Evolutionary conservation across 2,113 vertebrate genomes (phyloP), one percentile per base, ranked within the genome.

Genomic region (Triplophysa dalaica): DNA sequence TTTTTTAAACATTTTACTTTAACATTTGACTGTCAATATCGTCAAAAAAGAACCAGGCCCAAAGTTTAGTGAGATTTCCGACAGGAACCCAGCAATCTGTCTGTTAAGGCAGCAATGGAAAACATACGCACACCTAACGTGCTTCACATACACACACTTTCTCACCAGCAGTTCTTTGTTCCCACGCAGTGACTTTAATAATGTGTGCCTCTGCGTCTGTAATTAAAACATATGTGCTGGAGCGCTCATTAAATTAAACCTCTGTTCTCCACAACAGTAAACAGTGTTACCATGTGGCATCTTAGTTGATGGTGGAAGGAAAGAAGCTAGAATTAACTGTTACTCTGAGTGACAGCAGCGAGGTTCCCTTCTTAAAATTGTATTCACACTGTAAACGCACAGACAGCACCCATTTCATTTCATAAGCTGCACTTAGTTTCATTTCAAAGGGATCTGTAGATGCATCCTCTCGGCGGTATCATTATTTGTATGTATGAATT

Each of bases 221-320:
- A 87, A 89, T 89, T 85, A 83, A 86, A 81, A 69, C 45, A 77
- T 80, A 85, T 82, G 81, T 70, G 64, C 82, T 54, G 74, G 82
- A 69, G 65, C 62, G 73, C 73, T 81, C 62, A 75, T 88, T 87
- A 82, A 63, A 86, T 84, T 82, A 50, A 83, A 87, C 33, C 50
- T 76, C 66, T 79, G 75, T 74, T 80, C 68, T 70, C 24, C 61
- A 58, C 74, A 64, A 52, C 54, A 76, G 45, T 29, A 75, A 16
- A 43, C 80, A 77, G 50, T 58, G 65, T 26, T 48, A 29, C 24
- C 21, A 1, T 26, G 58, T 22, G 77, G 50, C 78, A 70, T 67
- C 78, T 63, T 45, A 26, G n/a, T 67, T 1, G 17, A 75, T 16
- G 41, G 54, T 62, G 68, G 56, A 62, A 70, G 13, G 48, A 65